phyloP scores from a whole-genome alignment of 2,888 invertebrate genomes.

The Coecobrya sp. region DNA sequence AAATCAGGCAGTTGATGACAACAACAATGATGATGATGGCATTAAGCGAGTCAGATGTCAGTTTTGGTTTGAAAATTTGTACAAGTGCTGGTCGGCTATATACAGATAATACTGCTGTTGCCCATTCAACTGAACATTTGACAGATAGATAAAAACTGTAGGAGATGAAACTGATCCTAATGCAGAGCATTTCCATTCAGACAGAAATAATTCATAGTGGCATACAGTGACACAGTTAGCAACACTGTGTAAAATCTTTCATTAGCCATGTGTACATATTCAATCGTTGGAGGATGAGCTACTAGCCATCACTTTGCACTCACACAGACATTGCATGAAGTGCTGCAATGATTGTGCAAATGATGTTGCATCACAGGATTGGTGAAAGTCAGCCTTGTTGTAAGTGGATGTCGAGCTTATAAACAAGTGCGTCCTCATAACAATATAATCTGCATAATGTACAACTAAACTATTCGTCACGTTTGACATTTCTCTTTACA shows the following conservation, averaged over 20 bases:
- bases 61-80: background rate
- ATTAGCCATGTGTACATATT: background rate
- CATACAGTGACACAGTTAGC: background rate
- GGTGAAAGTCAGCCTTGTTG: background rate
- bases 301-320: background rate
- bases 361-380: background rate
- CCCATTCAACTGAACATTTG: background rate
- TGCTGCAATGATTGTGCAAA: background rate
- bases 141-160: background rate
- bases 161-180: background rate
- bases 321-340: background rate
- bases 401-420: background rate
- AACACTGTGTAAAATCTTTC: background rate
- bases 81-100: background rate
- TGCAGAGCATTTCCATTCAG: background rate
- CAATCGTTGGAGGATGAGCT: background rate
- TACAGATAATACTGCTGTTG: background rate
- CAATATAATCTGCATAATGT: constrained; percentile 17
- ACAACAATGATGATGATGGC: constrained; percentile 15
- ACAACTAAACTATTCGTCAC: background rate
- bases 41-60: constrained; percentile 58
- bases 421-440: background rate
- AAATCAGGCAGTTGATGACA: constrained; percentile 34
- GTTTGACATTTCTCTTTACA: background rate
- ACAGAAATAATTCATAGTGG: constrained; percentile 13